phyloP scores from a whole-genome alignment of 1,140 invertebrate species.

The Planococcus citri region DNA sequence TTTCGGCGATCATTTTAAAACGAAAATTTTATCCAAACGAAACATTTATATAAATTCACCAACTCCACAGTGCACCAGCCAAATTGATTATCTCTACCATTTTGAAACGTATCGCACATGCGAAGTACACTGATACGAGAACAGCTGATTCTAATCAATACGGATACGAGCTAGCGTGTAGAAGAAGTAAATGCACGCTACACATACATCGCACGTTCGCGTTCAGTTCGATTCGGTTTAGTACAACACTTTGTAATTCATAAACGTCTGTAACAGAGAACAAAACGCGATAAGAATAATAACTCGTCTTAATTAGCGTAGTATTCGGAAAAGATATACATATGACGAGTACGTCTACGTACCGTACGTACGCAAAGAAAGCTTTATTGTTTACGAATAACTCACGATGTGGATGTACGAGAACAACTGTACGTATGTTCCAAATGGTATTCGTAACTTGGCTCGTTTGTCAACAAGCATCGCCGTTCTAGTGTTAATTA shows the following conservation, averaged over 20 bases:
- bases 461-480: too few species aligned
- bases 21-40: not conserved
- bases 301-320: not conserved
- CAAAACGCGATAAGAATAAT: conserved; percentile 2
- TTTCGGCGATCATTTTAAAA: not conserved
- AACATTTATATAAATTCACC: not conserved
- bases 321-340: not conserved
- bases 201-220: not conserved
- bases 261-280: not conserved
- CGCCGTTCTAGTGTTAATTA: too few species aligned
- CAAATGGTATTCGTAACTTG: too few species aligned
- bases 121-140: conserved; percentile 19
- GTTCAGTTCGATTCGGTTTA: not conserved
- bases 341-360: too few species aligned
- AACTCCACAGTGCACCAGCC: not conserved
- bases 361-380: not conserved
- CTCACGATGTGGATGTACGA: too few species aligned
- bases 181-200: not conserved
- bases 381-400: too few species aligned
- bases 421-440: too few species aligned
- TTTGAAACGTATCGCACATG: conserved; percentile 20
- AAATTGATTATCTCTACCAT: conserved; percentile 19
- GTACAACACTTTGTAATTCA: not conserved
- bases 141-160: conserved; percentile 18
- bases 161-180: too few species aligned